Base-by-base conservation (phyloP, 2,888 invertebrate species). In the Tubulanus polymorphus region DNA sequence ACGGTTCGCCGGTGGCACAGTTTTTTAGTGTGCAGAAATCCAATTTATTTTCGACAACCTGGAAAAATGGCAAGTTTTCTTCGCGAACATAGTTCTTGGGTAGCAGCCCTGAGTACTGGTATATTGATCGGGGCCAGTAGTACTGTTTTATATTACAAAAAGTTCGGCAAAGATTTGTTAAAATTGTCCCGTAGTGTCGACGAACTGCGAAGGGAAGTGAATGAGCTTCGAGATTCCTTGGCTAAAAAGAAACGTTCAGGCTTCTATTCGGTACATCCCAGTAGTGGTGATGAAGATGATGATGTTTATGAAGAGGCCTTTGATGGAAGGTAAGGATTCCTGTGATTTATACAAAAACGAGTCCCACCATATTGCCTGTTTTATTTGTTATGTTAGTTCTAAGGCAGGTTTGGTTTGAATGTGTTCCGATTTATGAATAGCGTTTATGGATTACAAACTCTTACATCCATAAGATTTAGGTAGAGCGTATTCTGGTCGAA, bases 291-390 rank as follows among this genome's bases (percentile, higher is more conserved):
- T 18, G 73, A 72, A 32, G 70, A 71, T 26, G 73, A 74, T 49
- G 75, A 75, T 35, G 64, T 63, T 29, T 76, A 67, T 64, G 69
- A 67, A 57, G 74, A 76, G 54, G 72, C 72, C 6, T 57, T n/a
- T n/a, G n/a, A 63, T 54, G 69, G 64, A 54, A 69, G 68, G 67
- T 68, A 62, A 48, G 51, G 46, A 37, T 25, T 18, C 30, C 23
- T 26, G 10, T 51, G n/a, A n/a, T 12, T 10, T 20, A n/a, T 46
- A n/a, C n/a, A n/a, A n/a, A n/a, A n/a, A n/a, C n/a, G n/a, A n/a
- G n/a, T n/a, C n/a, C n/a, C n/a, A n/a, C n/a, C n/a, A n/a, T n/a
- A n/a, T n/a, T n/a, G n/a, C n/a, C n/a, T n/a, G n/a, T n/a, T n/a
- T n/a, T n/a, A n/a, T n/a, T n/a, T n/a, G n/a, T n/a, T n/a, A n/a